phyloP scores from a whole-genome alignment of 2,888 invertebrate species.

The Ischnura elegans region DNA sequence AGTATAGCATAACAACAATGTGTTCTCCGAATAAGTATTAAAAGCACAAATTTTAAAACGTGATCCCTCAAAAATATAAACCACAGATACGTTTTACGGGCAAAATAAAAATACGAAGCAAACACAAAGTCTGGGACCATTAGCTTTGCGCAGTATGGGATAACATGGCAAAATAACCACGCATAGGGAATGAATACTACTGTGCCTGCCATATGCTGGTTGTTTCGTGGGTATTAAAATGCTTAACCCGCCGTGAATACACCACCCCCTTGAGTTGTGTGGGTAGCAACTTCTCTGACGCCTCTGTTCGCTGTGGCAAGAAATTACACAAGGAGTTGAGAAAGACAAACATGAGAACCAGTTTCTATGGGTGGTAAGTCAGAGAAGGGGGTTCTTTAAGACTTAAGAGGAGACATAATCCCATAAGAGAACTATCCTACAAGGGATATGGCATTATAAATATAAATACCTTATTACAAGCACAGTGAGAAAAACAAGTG shows the following conservation, averaged over 20 bases:
- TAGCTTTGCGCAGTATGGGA: not conserved
- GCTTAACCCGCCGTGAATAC: not conserved
- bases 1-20: too few relatives aligned
- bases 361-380: not conserved
- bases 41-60: too few relatives aligned
- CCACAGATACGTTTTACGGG: too few relatives aligned
- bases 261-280: not conserved
- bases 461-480: too few relatives aligned
- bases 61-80: too few relatives aligned
- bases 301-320: not conserved
- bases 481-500: too few relatives aligned
- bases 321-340: not conserved
- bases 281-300: not conserved
- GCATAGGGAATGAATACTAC: not conserved
- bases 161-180: not conserved
- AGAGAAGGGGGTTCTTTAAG: not conserved
- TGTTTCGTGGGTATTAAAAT: constrained; percentile 5
- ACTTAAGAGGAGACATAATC: too few relatives aligned
- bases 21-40: too few relatives aligned
- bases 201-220: not conserved
- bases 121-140: too few relatives aligned
- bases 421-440: too few relatives aligned
- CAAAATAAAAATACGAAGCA: too few relatives aligned
- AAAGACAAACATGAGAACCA: not conserved
- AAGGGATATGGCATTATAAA: too few relatives aligned